phyloP scores from a whole-genome alignment of 2,797 vertebrate genomes.

The Girardinus metallicus region DNA sequence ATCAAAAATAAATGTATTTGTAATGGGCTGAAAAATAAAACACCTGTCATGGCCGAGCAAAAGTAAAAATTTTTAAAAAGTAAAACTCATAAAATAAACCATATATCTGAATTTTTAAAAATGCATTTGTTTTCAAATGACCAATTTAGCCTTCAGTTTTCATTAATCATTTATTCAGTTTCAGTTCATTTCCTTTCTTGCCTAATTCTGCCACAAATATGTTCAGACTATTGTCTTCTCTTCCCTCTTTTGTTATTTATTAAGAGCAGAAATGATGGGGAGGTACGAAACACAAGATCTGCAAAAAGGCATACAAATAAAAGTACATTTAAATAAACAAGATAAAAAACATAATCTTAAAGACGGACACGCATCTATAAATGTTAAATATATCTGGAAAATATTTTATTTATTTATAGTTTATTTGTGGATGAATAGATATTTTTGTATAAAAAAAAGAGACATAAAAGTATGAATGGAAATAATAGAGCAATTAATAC shows the following conservation, averaged over 20 bases:
- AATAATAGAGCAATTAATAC: too few species aligned
- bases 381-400: too few species aligned
- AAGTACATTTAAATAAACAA: too few species aligned
- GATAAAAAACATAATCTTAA: too few species aligned
- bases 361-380: too few species aligned
- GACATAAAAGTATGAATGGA: too few species aligned
- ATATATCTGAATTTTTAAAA: background rate
- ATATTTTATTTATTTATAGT: too few species aligned
- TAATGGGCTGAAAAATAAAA: background rate
- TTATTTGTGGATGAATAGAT: too few species aligned
- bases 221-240: background rate
- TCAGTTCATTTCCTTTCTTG: background rate
- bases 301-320: background rate
- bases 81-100: background rate
- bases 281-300: background rate
- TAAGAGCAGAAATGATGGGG: background rate
- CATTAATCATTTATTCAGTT: background rate
- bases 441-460: too few species aligned
- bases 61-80: background rate
- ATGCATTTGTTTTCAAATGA: background rate
- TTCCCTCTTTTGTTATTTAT: background rate
- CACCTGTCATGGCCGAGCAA: background rate
- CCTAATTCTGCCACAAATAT: background rate
- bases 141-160: background rate
- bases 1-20: background rate